A percentile compares a stretch with the other conserved stretches of the same genome.
These are phyloP conservation scores for Euphonia xanthogaster DNA, from an alignment of 2,797 vertebrate species.

Conservation along the genomic window DNA sequence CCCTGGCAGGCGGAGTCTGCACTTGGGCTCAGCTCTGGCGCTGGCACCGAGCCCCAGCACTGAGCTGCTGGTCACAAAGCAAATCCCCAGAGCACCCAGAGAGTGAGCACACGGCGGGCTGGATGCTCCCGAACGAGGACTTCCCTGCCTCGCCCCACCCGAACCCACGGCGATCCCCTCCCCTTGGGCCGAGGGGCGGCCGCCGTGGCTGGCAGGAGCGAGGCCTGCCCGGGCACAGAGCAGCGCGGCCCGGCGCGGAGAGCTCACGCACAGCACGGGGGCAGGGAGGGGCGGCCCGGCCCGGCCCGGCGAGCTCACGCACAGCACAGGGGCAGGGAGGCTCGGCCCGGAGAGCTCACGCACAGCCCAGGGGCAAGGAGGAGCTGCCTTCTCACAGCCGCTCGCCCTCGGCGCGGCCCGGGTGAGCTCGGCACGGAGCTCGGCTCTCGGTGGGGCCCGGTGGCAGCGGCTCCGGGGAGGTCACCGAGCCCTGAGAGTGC, in stretches of 20 bases:
- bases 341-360: background rate
- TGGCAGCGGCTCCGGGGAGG: background rate
- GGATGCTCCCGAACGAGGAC: background rate
- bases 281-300: background rate
- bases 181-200: background rate
- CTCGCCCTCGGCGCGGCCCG: background rate
- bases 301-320: background rate
- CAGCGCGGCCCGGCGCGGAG: background rate
- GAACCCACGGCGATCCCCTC: rapidly evolving
- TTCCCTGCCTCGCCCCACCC: background rate
- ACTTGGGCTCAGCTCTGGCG: background rate
- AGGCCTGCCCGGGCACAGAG: background rate
- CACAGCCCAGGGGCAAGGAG: background rate
- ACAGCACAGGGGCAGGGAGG: background rate
- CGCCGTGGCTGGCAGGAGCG: rapidly evolving
- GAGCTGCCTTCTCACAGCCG: background rate
- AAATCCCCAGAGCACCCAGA: background rate
- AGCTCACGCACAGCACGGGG: background rate
- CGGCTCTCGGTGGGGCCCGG: background rate
- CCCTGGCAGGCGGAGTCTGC: background rate
- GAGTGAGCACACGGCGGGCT: background rate
- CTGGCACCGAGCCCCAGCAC: rapidly evolving
- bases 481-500: rapidly evolving
- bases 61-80: rapidly evolving
- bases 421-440: background rate